Base-by-base conservation (phyloP, 92 coral and sea anemone genomes). In the Epizoanthus stellaris region DNA sequence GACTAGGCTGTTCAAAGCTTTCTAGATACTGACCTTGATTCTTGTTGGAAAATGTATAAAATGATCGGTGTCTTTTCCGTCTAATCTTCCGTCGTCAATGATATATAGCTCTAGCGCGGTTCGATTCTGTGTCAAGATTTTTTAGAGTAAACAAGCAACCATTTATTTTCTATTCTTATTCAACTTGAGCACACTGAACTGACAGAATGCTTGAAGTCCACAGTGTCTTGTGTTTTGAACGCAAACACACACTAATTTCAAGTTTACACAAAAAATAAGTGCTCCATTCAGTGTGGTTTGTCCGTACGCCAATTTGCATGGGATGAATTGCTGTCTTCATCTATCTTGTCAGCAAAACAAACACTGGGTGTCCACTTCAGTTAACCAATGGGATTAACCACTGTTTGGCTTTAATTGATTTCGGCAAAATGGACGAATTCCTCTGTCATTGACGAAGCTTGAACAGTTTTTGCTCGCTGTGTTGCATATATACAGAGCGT, bases 281-380 rank as follows among this genome's bases (percentile, higher is more conserved):
- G 81, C 67, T 76, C 81, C 23, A 76, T 76, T 76, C 81, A 76
- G 19, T 1, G 59, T 9, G 60, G 36, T 19, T 43, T 43, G n/a
- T 11, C 23, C 4, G 40, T 59, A 12, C 15, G 25, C 11, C 30
- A 57, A 76, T 76, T 76, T 76, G 67, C 81, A 76, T 76, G 16
- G 81, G 67, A 54, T 76, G 65, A 36, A 76, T 76, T 76, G 40
- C 81, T n/a, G 67, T 14, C 56, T 23, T 54, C 59, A 74, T 54
- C 80, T 30, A 74, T 74, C 81, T 59, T 76, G 53, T 76, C 67
- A 59, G 81, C 49, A 59, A 38, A 59, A 30, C 43, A 76, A 76
- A 76, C 68, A 59, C 14, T 17, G 64, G 56, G 59, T 76, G 81
- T 76, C 16, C 61, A 13, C 43, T 76, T 9, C 17, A 16, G 56